These are phyloP conservation scores for Pionites leucogaster DNA, from an alignment of 2,113 vertebrate genomes.

Conservation along the genomic window DNA sequence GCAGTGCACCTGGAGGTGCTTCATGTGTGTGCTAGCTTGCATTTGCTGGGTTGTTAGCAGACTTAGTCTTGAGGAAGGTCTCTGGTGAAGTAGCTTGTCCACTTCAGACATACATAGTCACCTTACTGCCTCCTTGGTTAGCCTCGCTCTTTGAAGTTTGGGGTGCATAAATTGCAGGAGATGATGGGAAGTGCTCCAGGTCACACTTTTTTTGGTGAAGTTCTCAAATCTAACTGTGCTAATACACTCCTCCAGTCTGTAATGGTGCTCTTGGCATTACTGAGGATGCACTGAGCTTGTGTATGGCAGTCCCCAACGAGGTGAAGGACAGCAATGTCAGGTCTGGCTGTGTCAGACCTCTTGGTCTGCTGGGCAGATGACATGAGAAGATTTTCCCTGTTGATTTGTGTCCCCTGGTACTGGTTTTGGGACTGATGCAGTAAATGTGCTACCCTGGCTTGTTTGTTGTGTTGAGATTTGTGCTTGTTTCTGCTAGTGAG, in stretches of 20 bases:
- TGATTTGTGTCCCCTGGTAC: not conserved
- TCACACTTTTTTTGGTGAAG: rapidly evolving
- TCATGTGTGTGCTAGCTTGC: rapidly evolving
- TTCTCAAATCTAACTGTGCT: not conserved
- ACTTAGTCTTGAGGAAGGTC: not conserved
- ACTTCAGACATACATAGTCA: rapidly evolving
- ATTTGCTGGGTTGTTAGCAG: not conserved
- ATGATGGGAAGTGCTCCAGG: not conserved
- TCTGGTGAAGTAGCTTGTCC: not conserved
- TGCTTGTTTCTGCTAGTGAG: not conserved
- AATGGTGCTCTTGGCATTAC: rapidly evolving
- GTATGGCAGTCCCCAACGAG: rapidly evolving
- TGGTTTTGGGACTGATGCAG: not conserved
- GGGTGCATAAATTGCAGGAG: not conserved
- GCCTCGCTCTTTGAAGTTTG: not conserved
- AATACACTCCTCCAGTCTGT: rapidly evolving
- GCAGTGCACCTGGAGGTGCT: not conserved
- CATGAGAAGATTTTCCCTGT: rapidly evolving
- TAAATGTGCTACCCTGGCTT: not conserved
- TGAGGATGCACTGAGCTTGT: rapidly evolving
- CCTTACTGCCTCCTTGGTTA: not conserved
- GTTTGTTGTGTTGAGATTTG: no score
- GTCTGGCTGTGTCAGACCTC: not conserved
- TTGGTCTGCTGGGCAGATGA: rapidly evolving
- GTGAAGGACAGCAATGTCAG: rapidly evolving